phyloP scores from a whole-genome alignment of 2,888 invertebrate species.

The Eretmocerus hayati region DNA sequence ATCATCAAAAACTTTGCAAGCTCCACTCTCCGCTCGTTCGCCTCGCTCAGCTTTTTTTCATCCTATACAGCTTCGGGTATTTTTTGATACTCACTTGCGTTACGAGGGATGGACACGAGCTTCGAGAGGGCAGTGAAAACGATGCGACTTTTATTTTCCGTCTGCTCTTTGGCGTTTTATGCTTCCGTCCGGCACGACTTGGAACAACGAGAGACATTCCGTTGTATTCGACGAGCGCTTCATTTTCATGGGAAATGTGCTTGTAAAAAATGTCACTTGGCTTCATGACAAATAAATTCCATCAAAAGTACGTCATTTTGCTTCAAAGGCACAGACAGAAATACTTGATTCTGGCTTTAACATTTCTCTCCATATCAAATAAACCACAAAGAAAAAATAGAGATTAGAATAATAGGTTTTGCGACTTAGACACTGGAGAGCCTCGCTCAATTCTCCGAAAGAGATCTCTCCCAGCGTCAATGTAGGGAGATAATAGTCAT shows the following conservation, averaged over 20 bases:
- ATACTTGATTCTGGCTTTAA: no score
- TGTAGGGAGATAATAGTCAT: constrained; percentile 3
- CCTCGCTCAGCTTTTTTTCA: constrained; percentile 15
- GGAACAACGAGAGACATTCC: constrained; percentile 27
- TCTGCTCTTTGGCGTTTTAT: constrained; percentile 28
- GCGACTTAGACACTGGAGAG: no score
- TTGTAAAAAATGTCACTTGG: constrained; percentile 3
- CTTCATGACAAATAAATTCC: no score
- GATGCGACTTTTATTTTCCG: constrained; percentile 11
- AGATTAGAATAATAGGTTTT: not conserved
- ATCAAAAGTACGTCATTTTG: no score
- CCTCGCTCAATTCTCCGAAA: no score
- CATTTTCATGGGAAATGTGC: constrained; percentile 17
- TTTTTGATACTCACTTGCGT: constrained; percentile 4
- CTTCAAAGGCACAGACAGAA: no score
- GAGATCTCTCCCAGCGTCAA: no score
- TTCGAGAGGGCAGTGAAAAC: constrained; percentile 5
- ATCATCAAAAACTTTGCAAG: constrained; percentile 12
- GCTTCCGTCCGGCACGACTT: constrained; percentile 26
- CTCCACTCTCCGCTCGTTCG: no score
- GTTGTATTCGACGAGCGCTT: constrained; percentile 15
- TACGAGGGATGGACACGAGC: constrained; percentile 15
- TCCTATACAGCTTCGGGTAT: constrained; percentile 3
- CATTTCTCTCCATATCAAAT: no score
- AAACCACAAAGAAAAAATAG: no score